Conservation (phyloP, 2,888 invertebrate genomes). For the Kuschelorhynchus macadamiae region DNA sequence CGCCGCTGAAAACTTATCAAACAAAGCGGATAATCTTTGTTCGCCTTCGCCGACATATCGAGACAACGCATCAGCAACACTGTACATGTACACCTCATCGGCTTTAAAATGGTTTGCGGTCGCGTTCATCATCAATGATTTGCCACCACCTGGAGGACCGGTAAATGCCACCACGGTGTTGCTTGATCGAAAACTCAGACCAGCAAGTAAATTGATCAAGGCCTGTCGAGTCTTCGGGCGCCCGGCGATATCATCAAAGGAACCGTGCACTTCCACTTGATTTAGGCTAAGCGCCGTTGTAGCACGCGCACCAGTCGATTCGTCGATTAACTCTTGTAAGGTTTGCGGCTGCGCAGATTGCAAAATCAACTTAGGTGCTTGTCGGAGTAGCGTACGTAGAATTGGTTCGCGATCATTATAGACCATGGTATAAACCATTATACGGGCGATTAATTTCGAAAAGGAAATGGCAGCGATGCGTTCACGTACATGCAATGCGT, state of each 20-base stretch:
- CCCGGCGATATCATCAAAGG: slow-evolving; percentile 13
- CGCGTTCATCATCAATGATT: slow-evolving; percentile 7
- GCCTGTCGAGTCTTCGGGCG: slow-evolving; percentile 1
- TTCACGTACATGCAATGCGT: neutral
- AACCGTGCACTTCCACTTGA: neutral
- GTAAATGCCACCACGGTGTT: neutral
- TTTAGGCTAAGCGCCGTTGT: neutral
- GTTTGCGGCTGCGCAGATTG: slow-evolving; percentile 8
- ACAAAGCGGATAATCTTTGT: slow-evolving; percentile 6
- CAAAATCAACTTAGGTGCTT: slow-evolving; percentile 4
- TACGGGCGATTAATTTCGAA: slow-evolving; percentile 4
- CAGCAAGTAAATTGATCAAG: neutral
- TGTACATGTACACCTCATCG: slow-evolving; percentile 6
- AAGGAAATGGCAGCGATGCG: neutral
- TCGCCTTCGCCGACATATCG: slow-evolving; percentile 12
- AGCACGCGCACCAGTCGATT: neutral
- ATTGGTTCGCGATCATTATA: slow-evolving; percentile 7
- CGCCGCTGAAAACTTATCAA: slow-evolving; percentile 5
- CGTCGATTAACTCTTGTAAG: slow-evolving; percentile 8
- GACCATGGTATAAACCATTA: slow-evolving; percentile 6
- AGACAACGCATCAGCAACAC: slow-evolving; percentile 2
- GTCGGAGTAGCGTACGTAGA: neutral
- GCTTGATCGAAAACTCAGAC: neutral
- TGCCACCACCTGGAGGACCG: neutral
- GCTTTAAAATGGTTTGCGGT: slow-evolving; percentile 8